Percentiles rank a stretch among this genome's conserved stretches.
Conservation (phyloP, 2,888 invertebrate species). For the Aporophyla lueneburgensis region DNA sequence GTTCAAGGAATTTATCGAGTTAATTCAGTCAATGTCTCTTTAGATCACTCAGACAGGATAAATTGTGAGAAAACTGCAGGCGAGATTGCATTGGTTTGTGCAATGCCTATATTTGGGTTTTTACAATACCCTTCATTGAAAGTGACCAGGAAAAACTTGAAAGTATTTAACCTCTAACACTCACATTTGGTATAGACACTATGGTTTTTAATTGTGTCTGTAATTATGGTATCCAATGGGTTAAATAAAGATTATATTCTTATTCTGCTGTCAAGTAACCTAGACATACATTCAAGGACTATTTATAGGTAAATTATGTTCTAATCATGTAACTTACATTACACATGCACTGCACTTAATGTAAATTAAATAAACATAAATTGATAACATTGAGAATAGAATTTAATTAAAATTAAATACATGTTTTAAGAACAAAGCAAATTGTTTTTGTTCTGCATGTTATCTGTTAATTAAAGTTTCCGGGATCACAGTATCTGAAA, state of each 20-base stretch:
- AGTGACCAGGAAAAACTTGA: conserved; percentile 4
- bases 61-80: conserved; percentile 20
- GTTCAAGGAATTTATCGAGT: not conserved
- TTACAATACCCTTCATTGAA: not conserved
- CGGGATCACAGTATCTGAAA: conserved; percentile 28
- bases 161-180: too few relatives aligned
- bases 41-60: conserved; percentile 28
- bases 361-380: conserved; percentile 18
- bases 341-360: not conserved
- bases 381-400: conserved; percentile 16
- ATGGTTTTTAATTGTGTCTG: too few relatives aligned
- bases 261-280: not conserved
- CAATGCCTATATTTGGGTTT: not conserved
- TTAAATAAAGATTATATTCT: not conserved
- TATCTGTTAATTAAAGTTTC: conserved; percentile 11
- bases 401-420: conserved; percentile 17
- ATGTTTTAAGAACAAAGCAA: conserved; percentile 2
- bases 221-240: too few relatives aligned
- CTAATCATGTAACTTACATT: conserved; percentile 5
- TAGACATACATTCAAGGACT: not conserved
- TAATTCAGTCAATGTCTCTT: not conserved
- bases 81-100: not conserved
- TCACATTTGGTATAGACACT: too few relatives aligned
- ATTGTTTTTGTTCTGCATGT: conserved; percentile 6
- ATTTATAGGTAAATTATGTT: conserved; percentile 7